Percentiles rank a stretch among this genome's conserved stretches.
These are phyloP conservation scores for Athripsodes cinereus DNA, from an alignment of 2,888 invertebrate genomes.

Conservation along the genomic window DNA sequence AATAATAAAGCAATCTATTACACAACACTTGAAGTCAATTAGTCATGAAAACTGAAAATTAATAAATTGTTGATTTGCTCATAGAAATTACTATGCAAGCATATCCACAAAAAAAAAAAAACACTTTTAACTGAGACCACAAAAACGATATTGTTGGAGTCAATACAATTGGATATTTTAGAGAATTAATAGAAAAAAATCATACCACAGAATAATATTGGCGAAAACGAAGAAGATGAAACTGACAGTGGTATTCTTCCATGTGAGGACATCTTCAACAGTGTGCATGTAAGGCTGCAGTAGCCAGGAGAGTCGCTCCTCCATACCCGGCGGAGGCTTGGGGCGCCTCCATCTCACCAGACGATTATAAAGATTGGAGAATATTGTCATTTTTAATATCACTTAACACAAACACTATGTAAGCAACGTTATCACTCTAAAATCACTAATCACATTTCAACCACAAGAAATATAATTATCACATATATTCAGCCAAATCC, in stretches of 20 bases:
- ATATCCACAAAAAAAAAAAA: neutral
- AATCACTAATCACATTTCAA: neutral
- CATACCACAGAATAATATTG: constrained; percentile 21
- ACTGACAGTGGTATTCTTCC: constrained; percentile 20
- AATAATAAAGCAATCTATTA: neutral
- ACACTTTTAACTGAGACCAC: too few relatives aligned
- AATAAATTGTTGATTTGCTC: neutral
- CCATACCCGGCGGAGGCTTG: constrained; percentile 14
- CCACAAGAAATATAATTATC: neutral
- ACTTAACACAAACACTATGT: neutral
- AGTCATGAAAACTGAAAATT: neutral
- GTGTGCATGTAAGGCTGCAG: constrained; percentile 21
- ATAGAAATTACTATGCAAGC: neutral
- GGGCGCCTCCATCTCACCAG: constrained; percentile 11
- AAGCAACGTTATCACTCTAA: neutral
- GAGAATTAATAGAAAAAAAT: neutral
- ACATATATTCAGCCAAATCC: neutral
- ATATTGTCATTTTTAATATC: neutral
- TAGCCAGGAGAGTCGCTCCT: constrained; percentile 23
- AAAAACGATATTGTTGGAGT: too few relatives aligned
- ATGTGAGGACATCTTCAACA: constrained; percentile 20
- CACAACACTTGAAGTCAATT: too few relatives aligned
- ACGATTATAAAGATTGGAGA: neutral
- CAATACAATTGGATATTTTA: neutral
- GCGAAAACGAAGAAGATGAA: constrained; percentile 13